Base-by-base conservation (phyloP, 1,140 invertebrate species). In the Drosophila orosa region DNA sequence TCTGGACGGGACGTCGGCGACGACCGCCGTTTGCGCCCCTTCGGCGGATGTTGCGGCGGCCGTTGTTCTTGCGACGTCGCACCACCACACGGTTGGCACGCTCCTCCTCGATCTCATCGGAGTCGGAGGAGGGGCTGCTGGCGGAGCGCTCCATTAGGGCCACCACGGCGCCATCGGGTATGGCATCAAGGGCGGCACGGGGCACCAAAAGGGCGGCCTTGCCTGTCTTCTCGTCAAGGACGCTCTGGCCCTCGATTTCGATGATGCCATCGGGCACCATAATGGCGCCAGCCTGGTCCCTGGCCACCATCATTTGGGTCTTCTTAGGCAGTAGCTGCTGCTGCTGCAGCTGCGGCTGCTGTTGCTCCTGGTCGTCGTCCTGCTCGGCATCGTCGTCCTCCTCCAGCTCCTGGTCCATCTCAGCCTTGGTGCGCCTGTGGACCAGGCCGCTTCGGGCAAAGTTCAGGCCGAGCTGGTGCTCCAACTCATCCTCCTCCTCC, bases 261-360 rank as follows among this genome's bases (percentile, higher is more conserved):
- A 91, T 87, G 42, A 91, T 76, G 57, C 86, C 90, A 31, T 91
- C 90, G 67, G 90, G 90, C 39, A 91, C 90, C 86, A 91, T 89
- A 8, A 91, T 90, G 59, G 90, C 90, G 3, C 90, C 90, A 12
- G 90, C 90, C 63, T 91, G 80, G 37, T 91, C 90, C 4, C 86
- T 50, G 3, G 86, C 45, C 27, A 91, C 86, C 80, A 91, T 78
- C 90, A 91, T 91, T 19, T 91, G 90, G 15, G 75, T 81, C 35
- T 84, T 84, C 61, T 84, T 84, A 47, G 85, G 40, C 15, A 66
- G 42, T 9, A 71, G 39, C 44, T 75, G 78, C 44, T 19, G 60
- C 6, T 19, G 60, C 10, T 31, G 37, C n/a, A 42, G 54, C 2
- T 42, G 52, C 19, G 66, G 45, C 12, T 74, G 54, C 2, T 42